Evolutionary conservation across 2,797 vertebrate genomes (phyloP).

Genomic region (Gymnopithys bicolor): DNA sequence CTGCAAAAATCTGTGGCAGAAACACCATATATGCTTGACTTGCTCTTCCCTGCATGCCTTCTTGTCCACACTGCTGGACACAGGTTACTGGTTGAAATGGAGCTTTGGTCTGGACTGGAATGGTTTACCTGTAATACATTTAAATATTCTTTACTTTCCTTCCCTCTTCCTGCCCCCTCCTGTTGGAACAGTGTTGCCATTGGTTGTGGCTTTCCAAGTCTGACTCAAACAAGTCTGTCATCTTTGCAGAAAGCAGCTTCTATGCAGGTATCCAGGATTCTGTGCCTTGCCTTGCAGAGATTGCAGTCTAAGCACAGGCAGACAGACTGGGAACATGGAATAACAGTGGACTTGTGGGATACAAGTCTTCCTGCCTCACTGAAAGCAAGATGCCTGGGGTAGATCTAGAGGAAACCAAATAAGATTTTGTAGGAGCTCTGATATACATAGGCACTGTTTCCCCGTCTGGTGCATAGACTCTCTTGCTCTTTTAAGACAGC

Average conservation of each 20-base stretch:
- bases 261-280: neutral
- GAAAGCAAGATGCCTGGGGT: neutral
- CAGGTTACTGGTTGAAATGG: neutral
- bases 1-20: neutral
- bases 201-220: neutral
- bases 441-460: neutral
- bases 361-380: neutral
- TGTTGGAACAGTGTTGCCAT: neutral
- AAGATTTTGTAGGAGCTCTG: neutral
- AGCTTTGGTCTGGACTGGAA: neutral
- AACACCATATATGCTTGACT: neutral
- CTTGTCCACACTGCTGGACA: neutral
- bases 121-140: neutral
- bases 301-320: neutral
- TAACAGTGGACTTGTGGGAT: neutral
- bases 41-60: neutral
- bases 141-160: neutral
- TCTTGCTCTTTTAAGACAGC: constrained; percentile 44
- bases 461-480: neutral
- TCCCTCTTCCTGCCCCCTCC: neutral
- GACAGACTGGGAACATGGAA: neutral
- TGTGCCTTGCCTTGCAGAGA: neutral
- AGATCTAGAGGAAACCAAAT: neutral
- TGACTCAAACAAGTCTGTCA: neutral
- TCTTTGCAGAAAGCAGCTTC: neutral